Evolutionary conservation across 2,797 vertebrate species (phyloP).

Genomic region (Lepidocolaptes lacrymiger): DNA sequence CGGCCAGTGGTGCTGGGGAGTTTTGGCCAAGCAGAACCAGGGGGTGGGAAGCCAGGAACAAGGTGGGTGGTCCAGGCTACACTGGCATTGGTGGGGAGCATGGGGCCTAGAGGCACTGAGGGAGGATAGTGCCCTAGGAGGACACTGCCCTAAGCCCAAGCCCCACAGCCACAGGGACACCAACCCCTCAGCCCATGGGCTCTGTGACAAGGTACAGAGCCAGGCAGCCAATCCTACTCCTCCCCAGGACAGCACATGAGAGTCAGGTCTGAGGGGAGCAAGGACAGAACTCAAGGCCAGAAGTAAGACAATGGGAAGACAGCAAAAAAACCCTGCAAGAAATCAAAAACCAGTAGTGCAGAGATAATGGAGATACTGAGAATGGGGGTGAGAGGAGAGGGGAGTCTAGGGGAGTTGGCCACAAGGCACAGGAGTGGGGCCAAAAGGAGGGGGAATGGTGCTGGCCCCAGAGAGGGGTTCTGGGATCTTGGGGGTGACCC

Average conservation of each 20-base stretch:
- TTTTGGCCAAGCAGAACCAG: conserved; percentile 35
- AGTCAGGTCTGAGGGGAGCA: neutral
- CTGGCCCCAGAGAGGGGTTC: neutral
- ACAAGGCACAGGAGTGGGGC: conserved; percentile 6
- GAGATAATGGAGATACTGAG: neutral
- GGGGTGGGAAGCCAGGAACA: neutral
- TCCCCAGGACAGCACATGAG: neutral
- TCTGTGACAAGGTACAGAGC: neutral
- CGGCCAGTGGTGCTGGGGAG: neutral
- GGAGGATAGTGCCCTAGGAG: neutral
- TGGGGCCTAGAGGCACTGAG: accelerated
- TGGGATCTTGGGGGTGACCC: neutral
- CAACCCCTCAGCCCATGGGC: accelerated
- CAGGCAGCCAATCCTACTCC: neutral
- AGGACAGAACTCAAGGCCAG: neutral
- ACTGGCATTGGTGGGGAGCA: neutral
- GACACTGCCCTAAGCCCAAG: neutral
- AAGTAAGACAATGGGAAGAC: neutral
- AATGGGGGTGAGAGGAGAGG: neutral
- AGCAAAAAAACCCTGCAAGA: neutral
- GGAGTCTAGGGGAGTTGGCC: neutral
- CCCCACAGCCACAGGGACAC: accelerated
- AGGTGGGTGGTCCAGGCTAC: neutral
- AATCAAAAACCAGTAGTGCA: neutral
- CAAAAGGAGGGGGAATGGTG: neutral